Base-by-base conservation (phyloP, 2,113 vertebrate genomes). In the Hemiprocne comata region DNA sequence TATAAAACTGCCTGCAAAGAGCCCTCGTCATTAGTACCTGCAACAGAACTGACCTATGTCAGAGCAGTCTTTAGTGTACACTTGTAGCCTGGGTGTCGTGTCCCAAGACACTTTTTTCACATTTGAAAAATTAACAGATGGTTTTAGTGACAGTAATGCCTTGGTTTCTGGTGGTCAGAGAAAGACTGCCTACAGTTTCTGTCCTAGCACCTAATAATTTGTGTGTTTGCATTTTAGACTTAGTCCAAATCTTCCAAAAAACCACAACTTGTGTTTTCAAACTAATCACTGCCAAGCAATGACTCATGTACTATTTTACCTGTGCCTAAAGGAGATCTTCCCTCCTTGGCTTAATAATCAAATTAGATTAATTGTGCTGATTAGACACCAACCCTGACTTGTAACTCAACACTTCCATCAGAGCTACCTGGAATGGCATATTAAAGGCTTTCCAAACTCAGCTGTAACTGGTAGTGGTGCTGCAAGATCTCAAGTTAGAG, bases 271-370 rank as follows among this genome's bases (percentile, higher is more conserved):
- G 75, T 6, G 18, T 75, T 84, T 87, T 77, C 86, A 71, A 77
- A 57, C n/a, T 60, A 7, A 29, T 25, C 26, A 0, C 31, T 88
- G 90, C 82, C 93, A 95, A 69, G 28, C 55, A 26, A 38, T 94
- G 94, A 93, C 84, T 97, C 87, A 75, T 6, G 26, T 1, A 3
- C 17, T 88, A 0, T 90, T 91, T 84, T 66, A 88, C 92, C 73
- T 93, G 44, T 84, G 92, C 88, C 90, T 95, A 24, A 88, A 96
- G 75, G 48, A 97, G n/a, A 57, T 67, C 79, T 74, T 90, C 51
- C 50, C 60, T 90, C 42, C 61, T 72, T 1, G 2, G 57, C 48
- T 91, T 96, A 86, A 90, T 94, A 53, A 84, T 31, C 2, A 4
- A 66, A 53, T 86, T 81, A 93, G 93, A 88, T 88, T 60, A 88